These are phyloP conservation scores for Drosophila elegans DNA, from an alignment of 1,140 invertebrate species.

Conservation along the genomic window DNA sequence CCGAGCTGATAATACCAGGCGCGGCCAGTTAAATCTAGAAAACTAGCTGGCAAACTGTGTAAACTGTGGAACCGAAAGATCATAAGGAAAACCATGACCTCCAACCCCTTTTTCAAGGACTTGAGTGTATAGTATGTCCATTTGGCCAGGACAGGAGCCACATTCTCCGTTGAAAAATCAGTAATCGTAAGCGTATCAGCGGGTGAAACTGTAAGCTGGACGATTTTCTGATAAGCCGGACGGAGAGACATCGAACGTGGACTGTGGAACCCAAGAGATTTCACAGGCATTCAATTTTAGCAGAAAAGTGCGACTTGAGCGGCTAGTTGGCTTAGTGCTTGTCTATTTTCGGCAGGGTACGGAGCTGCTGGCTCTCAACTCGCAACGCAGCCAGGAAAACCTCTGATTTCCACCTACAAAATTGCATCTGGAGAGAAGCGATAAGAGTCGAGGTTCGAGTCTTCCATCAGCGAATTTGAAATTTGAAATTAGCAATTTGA, in stretches of 20 bases:
- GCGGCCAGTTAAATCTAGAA: conserved; percentile 53
- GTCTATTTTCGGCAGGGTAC: conserved; percentile 78
- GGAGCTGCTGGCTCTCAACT: conserved; percentile 62
- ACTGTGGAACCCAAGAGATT: conserved; percentile 53
- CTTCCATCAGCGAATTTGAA: conserved; percentile 6
- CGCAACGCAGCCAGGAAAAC: conserved; percentile 32
- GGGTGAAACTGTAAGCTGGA: conserved; percentile 26
- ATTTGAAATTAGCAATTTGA: not conserved
- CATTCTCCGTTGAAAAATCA: conserved; percentile 15
- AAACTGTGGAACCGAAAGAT: conserved; percentile 2
- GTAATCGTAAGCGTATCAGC: conserved; percentile 37
- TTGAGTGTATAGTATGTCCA: not conserved
- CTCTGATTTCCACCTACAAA: conserved; percentile 26
- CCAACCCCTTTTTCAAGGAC: conserved; percentile 7
- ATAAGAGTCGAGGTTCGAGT: conserved; percentile 26
- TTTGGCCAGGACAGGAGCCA: conserved; percentile 8
- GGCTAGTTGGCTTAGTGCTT: conserved; percentile 64
- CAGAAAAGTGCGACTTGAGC: conserved; percentile 71
- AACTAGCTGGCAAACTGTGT: conserved; percentile 30
- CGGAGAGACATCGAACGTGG: conserved; percentile 24
- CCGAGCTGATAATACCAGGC: conserved; percentile 66
- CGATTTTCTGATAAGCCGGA: conserved; percentile 64
- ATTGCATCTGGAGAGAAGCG: conserved; percentile 32
- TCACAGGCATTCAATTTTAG: conserved; percentile 53
- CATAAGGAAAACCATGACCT: not conserved